phyloP scores from a whole-genome alignment of 1,140 invertebrate species.

The Coelopa frigida region DNA sequence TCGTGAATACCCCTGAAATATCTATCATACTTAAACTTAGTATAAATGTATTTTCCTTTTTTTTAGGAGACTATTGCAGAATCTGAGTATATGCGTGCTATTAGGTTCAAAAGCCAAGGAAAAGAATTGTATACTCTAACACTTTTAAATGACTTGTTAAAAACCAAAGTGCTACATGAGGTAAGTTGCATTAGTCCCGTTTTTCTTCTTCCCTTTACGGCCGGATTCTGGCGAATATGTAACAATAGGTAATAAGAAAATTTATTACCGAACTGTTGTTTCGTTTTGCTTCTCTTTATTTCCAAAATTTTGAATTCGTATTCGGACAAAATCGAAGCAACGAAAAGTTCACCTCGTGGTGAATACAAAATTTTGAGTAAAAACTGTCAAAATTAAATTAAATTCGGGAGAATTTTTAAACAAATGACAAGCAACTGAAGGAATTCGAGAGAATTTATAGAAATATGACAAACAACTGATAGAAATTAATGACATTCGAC shows the following conservation, averaged over 20 bases:
- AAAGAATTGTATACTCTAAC: slow-evolving; percentile 10
- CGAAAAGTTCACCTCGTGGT: not conserved
- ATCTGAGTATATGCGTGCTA: slow-evolving; percentile 18
- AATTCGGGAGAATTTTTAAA: too few species aligned
- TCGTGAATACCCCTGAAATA: too few species aligned
- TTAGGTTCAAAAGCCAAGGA: slow-evolving; percentile 16
- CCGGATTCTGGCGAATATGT: not conserved
- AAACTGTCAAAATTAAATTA: too few species aligned
- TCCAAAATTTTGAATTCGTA: not conserved
- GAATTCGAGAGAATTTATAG: too few species aligned
- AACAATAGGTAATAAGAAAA: too few species aligned
- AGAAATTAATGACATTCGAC: too few species aligned
- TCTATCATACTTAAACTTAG: too few species aligned
- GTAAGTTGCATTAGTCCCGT: not conserved
- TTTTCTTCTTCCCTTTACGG: not conserved
- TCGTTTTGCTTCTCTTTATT: not conserved
- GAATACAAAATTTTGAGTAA: too few species aligned
- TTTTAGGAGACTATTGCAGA: slow-evolving; percentile 19
- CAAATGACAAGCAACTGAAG: too few species aligned
- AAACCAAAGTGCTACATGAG: slow-evolving; percentile 17
- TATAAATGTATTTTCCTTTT: too few species aligned
- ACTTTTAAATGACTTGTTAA: slow-evolving; percentile 13
- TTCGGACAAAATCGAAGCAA: not conserved
- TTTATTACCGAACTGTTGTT: not conserved
- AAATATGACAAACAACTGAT: too few species aligned